Base-by-base conservation (phyloP, 2,113 vertebrate species). In the Dascyllus trimaculatus region DNA sequence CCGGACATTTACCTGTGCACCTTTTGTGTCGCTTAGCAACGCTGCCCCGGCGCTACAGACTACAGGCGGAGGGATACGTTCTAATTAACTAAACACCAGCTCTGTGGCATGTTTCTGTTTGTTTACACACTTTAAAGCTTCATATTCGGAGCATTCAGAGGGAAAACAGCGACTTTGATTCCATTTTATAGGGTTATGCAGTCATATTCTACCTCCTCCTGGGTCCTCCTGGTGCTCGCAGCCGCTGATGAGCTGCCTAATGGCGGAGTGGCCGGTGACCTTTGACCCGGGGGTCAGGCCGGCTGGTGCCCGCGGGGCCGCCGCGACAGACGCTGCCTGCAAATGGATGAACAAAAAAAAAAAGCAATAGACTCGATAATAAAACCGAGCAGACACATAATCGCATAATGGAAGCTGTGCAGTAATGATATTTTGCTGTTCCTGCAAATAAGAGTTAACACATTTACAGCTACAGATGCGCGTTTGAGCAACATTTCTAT, bases 201-300 rank as follows among this genome's bases (percentile, higher is more conserved):
- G 59, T 5, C 25, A 2, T 46, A 21, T 79, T 75, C 77, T 68
- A 73, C 83, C 22, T 4, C 0, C 26, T 18, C n/a, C 0, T 3
- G 4, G 25, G 4, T 13, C 11, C 40, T 6, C 52, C 56, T 19
- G 49, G 0, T 25, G 60, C 19, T 54, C 11, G 54, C 21, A 1
- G 51, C n/a, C 10, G 51, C 51, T 57, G 71, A 74, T 76, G 85
- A 71, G 67, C n/a, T 18, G 78, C 48, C 75, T 81, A 71, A 89
- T 59, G 75, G 70, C 53, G 38, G 74, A 89, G 73, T 82, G 93
- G 86, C 85, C 84, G 81, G 83, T 91, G 91, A 90, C 91, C 91
- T 90, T 66, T 92, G 91, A 93, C 92, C 87, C 51, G 0, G 51
- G 45, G 88, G 88, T 91, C 85, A 67, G 21, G 69, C 26, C 72